phyloP scores from a whole-genome alignment of 2,113 vertebrate genomes.

The Casuarius casuarius region DNA sequence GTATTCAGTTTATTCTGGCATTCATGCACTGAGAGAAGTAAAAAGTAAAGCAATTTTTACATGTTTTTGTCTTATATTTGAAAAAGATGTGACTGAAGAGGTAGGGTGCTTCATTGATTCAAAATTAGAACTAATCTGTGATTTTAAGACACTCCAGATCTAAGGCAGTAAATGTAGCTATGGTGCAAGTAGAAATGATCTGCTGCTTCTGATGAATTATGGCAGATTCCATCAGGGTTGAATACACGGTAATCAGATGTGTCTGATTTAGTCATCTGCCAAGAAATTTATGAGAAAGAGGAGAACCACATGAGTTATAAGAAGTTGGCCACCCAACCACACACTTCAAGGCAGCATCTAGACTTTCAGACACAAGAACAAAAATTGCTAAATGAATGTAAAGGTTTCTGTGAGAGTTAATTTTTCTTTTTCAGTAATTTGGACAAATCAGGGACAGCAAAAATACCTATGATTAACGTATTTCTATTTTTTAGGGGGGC shows the following conservation, averaged over 20 bases:
- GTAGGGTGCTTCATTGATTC: neutral
- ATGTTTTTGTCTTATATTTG: neutral
- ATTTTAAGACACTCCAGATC: neutral
- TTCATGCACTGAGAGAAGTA: neutral
- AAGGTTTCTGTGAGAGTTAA: neutral
- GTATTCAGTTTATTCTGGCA: neutral
- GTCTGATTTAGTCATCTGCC: fast-evolving
- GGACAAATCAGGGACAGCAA: neutral
- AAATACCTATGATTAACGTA: neutral
- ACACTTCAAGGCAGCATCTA: neutral
- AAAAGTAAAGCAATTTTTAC: neutral
- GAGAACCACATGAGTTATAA: neutral
- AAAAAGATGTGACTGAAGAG: neutral
- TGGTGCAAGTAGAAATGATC: neutral
- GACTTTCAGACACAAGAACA: neutral
- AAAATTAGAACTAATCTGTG: neutral
- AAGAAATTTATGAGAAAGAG: neutral
- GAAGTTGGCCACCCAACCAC: neutral
- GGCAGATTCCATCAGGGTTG: neutral
- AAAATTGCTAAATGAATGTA: neutral
- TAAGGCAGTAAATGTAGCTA: neutral
- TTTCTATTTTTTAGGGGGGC: neutral
- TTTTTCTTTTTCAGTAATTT: neutral
- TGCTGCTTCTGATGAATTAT: neutral
- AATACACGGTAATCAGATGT: neutral